Evolutionary conservation across 2,888 invertebrate species (phyloP).

Genomic region (Lymantria dispar): DNA sequence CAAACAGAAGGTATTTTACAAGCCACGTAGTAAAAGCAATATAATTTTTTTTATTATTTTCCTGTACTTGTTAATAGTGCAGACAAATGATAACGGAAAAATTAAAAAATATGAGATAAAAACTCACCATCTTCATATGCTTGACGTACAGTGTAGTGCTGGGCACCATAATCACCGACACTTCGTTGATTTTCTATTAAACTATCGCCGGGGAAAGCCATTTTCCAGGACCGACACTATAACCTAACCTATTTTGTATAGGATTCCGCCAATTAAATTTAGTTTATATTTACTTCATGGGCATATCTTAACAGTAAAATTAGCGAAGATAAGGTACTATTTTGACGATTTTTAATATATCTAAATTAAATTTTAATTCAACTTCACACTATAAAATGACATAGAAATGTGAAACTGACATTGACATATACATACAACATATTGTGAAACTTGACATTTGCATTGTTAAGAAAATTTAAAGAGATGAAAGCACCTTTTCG

Average conservation of each 20-base stretch:
- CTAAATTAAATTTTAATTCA: neutral
- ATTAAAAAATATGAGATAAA: conserved; percentile 5
- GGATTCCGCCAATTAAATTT: conserved; percentile 10
- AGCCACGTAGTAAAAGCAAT: conserved; percentile 1
- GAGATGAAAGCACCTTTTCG: no score
- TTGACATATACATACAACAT: no score
- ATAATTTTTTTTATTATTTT: neutral
- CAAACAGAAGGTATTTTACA: neutral
- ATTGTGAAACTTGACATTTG: neutral
- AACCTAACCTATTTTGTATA: conserved; percentile 47
- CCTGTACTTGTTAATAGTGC: neutral
- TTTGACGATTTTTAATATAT: no score
- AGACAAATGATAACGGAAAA: neutral
- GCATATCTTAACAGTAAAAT: neutral
- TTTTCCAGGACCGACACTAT: conserved; percentile 40
- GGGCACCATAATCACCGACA: conserved; percentile 36
- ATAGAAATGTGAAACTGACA: conserved; percentile 31
- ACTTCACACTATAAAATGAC: no score
- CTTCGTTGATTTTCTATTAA: conserved; percentile 42
- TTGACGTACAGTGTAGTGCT: conserved; percentile 46
- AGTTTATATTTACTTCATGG: neutral
- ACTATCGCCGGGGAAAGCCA: conserved; percentile 62
- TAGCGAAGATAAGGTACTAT: no score
- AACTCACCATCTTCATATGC: conserved; percentile 63
- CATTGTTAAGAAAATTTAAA: no score